Conservation (phyloP, 2,888 invertebrate genomes). For the Prostheceraeus crozeri region DNA sequence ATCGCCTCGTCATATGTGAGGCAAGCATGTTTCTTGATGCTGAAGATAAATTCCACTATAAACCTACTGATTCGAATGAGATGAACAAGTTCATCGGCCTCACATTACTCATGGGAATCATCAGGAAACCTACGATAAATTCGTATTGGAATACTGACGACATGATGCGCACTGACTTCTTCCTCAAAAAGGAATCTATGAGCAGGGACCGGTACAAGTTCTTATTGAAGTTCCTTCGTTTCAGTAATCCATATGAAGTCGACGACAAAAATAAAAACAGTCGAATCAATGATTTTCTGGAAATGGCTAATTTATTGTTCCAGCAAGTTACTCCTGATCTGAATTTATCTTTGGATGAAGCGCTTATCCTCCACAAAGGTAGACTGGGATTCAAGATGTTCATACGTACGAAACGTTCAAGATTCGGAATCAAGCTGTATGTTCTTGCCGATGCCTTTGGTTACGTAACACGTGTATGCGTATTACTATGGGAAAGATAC, state of each 20-base stretch:
- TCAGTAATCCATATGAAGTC: conserved; percentile 24
- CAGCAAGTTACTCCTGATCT: conserved; percentile 7
- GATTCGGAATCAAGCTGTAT: neutral
- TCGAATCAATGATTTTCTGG: conserved; percentile 9
- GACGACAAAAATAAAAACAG: conserved; percentile 12
- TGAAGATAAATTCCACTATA: conserved; percentile 10
- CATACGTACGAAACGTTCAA: neutral
- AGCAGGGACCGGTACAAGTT: conserved; percentile 22
- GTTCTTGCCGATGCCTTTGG: neutral
- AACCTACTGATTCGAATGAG: conserved; percentile 19
- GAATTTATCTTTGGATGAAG: conserved; percentile 23
- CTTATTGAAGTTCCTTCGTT: conserved; percentile 21
- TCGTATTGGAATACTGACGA: conserved; percentile 26
- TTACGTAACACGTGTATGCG: neutral
- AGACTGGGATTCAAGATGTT: conserved; percentile 18
- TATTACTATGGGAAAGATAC: conserved; percentile 26
- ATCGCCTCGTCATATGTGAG: conserved; percentile 2
- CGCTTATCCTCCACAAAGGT: conserved; percentile 15
- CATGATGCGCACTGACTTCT: conserved; percentile 3
- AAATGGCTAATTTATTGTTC: conserved; percentile 23
- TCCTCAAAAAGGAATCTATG: conserved; percentile 16
- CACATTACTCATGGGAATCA: conserved; percentile 22
- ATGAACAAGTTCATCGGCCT: conserved; percentile 17
- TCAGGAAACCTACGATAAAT: conserved; percentile 29
- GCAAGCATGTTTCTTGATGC: neutral